Conservation (phyloP, 2,113 vertebrate species). For the Cebidichthys violaceus region DNA sequence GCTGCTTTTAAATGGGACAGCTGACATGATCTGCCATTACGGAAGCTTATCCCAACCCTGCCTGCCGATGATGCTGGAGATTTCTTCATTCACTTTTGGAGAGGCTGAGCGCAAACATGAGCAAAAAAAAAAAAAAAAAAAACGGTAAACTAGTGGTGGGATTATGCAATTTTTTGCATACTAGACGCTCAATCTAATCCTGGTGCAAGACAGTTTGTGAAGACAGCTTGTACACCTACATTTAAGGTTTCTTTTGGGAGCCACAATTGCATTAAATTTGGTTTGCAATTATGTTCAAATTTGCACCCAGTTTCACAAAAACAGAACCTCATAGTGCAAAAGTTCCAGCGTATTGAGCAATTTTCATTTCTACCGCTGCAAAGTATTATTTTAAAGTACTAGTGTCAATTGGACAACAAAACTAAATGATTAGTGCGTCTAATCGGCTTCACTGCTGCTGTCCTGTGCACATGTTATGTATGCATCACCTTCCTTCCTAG, state of each 20-base stretch:
- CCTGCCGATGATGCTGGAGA: constrained; percentile 13
- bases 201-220: background rate
- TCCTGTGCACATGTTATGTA: background rate
- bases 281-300: constrained; percentile 16
- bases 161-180: background rate
- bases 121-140: background rate
- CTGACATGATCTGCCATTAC: constrained; percentile 51
- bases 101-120: background rate
- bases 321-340: background rate
- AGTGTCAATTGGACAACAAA: background rate
- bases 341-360: background rate
- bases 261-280: background rate
- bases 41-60: constrained; percentile 6
- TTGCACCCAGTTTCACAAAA: background rate
- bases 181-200: background rate
- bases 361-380: background rate
- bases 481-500: background rate
- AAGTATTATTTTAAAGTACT: background rate
- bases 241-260: background rate
- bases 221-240: background rate
- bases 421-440: no score
- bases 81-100: background rate
- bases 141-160: background rate
- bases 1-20: constrained; percentile 45
- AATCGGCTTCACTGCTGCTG: background rate